Percentiles rank a stretch among this genome's conserved stretches.
phyloP scores from a whole-genome alignment of 1,140 invertebrate species.

The Homalodisca vitripennis region DNA sequence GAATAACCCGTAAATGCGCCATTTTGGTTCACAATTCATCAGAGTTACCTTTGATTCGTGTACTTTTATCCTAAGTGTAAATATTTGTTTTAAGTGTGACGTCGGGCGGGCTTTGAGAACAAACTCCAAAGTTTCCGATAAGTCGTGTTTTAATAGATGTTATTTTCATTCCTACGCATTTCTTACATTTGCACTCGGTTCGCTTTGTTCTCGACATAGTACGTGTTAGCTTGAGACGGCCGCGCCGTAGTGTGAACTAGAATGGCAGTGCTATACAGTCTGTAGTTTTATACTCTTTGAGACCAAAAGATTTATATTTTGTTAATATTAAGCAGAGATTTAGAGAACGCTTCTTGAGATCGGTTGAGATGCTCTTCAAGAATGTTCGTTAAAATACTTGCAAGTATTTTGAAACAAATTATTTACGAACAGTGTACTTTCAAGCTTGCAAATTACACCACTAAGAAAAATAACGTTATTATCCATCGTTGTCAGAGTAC shows the following conservation, averaged over 20 bases:
- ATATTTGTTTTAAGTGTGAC: neutral
- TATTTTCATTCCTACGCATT: neutral
- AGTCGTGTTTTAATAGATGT: neutral
- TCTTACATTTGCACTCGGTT: neutral
- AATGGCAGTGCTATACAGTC: neutral
- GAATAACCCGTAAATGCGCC: neutral
- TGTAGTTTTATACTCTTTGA: neutral
- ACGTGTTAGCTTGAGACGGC: neutral
- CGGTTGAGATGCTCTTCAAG: too few relatives aligned
- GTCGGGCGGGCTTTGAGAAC: neutral
- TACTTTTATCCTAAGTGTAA: neutral
- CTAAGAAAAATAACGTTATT: too few relatives aligned
- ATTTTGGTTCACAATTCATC: conserved; percentile 13
- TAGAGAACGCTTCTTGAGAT: too few relatives aligned
- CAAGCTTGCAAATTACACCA: too few relatives aligned
- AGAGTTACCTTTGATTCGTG: conserved; percentile 15
- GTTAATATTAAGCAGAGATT: too few relatives aligned
- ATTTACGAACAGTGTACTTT: too few relatives aligned
- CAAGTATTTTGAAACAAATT: too few relatives aligned
- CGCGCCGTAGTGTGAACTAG: conserved; percentile 6
- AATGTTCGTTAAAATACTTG: too few relatives aligned
- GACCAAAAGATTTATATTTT: conserved; percentile 23
- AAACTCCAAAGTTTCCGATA: neutral
- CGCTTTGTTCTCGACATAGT: neutral
- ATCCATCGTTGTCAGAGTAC: too few relatives aligned